Evolutionary conservation across 35 echinoderm and acorn worm genomes (phyloP).

Genomic region (Eucidaris tribuloides): DNA sequence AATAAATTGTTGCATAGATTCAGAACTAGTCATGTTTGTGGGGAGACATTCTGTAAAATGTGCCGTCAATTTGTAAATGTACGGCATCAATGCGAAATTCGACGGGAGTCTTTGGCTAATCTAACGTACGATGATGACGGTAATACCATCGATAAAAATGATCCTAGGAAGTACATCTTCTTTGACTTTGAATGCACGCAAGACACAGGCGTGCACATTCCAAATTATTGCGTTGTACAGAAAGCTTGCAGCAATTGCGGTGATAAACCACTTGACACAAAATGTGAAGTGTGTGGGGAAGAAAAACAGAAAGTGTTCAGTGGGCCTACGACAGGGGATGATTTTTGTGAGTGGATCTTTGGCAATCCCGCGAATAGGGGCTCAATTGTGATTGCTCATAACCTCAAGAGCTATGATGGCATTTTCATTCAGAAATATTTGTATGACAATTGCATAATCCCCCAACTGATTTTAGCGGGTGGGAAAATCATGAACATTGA

Average conservation of each 20-base stretch:
- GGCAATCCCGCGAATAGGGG: too few species aligned
- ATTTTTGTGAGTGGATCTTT: too few species aligned
- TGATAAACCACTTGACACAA: neutral
- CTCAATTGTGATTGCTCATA: conserved; percentile 1
- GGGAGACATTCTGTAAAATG: neutral
- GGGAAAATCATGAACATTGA: neutral
- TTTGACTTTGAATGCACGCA: conserved; percentile 51
- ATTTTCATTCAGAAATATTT: neutral
- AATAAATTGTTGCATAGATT: neutral
- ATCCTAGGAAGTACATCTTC: conserved; percentile 10
- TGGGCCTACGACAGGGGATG: too few species aligned
- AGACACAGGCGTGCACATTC: neutral
- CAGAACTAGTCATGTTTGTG: neutral
- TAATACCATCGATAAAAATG: neutral
- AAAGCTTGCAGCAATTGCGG: conserved; percentile 24
- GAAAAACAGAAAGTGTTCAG: too few species aligned
- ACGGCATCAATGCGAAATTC: neutral
- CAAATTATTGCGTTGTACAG: conserved; percentile 36
- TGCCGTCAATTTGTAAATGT: neutral
- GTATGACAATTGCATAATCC: neutral
- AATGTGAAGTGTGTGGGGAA: conserved; percentile 18
- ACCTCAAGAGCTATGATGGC: neutral
- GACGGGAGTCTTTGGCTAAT: too few species aligned
- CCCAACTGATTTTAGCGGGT: neutral
- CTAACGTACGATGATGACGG: too few species aligned